Conservation (phyloP, 2,113 vertebrate genomes). For the Sphyrna mokarran region DNA sequence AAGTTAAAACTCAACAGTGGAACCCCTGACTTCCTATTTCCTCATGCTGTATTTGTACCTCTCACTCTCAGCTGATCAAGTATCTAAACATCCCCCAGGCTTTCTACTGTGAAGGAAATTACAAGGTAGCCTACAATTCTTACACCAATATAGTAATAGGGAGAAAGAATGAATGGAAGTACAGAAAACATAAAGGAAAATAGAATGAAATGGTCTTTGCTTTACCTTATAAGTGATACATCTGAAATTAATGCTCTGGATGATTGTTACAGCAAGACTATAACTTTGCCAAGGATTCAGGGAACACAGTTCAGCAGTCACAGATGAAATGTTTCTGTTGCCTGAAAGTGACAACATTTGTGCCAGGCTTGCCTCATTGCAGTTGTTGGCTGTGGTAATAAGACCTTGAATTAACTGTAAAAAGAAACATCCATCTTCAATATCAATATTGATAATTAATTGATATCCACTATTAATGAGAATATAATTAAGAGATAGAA, state of each 20-base stretch:
- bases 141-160: neutral
- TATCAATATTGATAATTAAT: neutral
- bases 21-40: neutral
- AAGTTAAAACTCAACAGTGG: no score
- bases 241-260: constrained; percentile 48
- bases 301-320: constrained; percentile 49
- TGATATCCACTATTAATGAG: neutral
- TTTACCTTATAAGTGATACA: constrained; percentile 53
- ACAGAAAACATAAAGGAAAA: neutral
- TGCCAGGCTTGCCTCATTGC: constrained; percentile 46
- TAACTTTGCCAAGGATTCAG: constrained; percentile 45
- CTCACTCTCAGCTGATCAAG: neutral
- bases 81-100: neutral
- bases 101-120: neutral
- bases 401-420: neutral
- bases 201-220: neutral
- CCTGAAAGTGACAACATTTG: constrained; percentile 48
- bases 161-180: neutral
- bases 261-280: constrained; percentile 41
- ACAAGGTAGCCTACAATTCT: neutral
- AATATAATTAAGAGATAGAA: neutral
- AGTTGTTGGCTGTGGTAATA: constrained; percentile 45
- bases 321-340: constrained; percentile 33
- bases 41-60: neutral
- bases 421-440: neutral